A percentile compares a stretch with the other conserved stretches of the same genome.
Evolutionary conservation across 2,888 invertebrate genomes (phyloP).

Genomic region (Synergus gifuensis): DNA sequence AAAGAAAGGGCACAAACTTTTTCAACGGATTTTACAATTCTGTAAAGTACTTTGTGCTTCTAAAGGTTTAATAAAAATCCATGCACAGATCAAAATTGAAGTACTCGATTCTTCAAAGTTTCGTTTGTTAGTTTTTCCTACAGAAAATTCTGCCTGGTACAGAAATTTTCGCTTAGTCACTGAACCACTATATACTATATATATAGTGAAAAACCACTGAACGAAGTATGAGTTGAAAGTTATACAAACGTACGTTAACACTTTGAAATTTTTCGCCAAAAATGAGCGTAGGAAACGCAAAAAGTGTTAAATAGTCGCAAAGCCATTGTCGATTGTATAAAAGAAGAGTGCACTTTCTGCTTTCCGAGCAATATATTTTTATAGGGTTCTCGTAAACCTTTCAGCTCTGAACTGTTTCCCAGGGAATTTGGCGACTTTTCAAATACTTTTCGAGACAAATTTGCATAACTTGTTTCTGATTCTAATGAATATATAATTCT

Average conservation of each 20-base stretch:
- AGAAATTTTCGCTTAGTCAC: too few relatives aligned
- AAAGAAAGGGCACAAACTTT: neutral
- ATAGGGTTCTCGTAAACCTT: conserved; percentile 31
- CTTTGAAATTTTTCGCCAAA: neutral
- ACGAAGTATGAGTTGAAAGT: neutral
- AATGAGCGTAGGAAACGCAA: neutral
- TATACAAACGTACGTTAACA: neutral
- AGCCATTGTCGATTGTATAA: conserved; percentile 19
- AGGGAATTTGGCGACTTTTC: conserved; percentile 30
- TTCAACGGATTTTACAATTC: neutral
- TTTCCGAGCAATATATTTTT: conserved; percentile 33
- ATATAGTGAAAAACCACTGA: too few relatives aligned
- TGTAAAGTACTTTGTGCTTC: neutral
- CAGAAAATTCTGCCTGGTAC: too few relatives aligned
- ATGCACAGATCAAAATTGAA: too few relatives aligned
- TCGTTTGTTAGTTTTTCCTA: too few relatives aligned
- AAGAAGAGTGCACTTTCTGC: conserved; percentile 19
- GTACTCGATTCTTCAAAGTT: too few relatives aligned
- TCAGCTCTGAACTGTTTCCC: conserved; percentile 11
- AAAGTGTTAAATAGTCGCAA: conserved; percentile 13
- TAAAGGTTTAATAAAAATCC: neutral
- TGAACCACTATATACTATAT: too few relatives aligned
- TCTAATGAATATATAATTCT: neutral
- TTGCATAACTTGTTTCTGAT: conserved; percentile 15
- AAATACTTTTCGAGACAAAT: conserved; percentile 29